These are phyloP conservation scores for Heteropelma amictum DNA, from an alignment of 2,888 invertebrate species.

Conservation along the genomic window DNA sequence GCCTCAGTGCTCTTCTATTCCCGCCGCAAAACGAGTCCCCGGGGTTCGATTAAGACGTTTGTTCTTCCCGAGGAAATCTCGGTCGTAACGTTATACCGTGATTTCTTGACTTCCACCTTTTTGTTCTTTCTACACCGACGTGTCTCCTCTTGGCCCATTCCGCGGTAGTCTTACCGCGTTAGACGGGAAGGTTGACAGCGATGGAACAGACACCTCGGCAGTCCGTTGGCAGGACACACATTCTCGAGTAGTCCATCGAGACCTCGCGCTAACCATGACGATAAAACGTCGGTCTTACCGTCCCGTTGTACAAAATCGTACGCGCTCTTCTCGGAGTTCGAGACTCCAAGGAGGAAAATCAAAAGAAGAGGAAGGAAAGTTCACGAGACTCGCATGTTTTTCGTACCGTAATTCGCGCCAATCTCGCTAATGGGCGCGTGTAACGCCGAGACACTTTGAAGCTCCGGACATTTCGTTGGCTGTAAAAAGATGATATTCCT, in stretches of 20 bases:
- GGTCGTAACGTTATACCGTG: slow-evolving; percentile 45
- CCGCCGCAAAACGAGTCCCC: slow-evolving; percentile 67
- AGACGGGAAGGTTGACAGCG: slow-evolving; percentile 42
- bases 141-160: slow-evolving; percentile 23
- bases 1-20: slow-evolving; percentile 59
- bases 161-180: neutral
- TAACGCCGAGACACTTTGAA: no score
- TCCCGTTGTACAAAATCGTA: slow-evolving; percentile 15
- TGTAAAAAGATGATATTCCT: no score
- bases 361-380: slow-evolving; percentile 19
- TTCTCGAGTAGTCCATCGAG: slow-evolving; percentile 51
- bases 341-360: neutral
- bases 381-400: neutral
- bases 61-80: slow-evolving; percentile 54
- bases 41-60: slow-evolving; percentile 66
- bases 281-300: slow-evolving; percentile 24
- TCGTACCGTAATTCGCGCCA: no score
- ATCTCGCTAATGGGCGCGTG: no score
- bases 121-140: slow-evolving; percentile 1
- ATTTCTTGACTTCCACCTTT: slow-evolving; percentile 39
- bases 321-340: neutral
- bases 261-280: slow-evolving; percentile 32
- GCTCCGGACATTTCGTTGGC: no score
- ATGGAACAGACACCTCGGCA: slow-evolving; percentile 32
- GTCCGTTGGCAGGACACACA: slow-evolving; percentile 24